Base-by-base conservation (phyloP, 2,888 invertebrate genomes). In the Drosophila bunnanda region DNA sequence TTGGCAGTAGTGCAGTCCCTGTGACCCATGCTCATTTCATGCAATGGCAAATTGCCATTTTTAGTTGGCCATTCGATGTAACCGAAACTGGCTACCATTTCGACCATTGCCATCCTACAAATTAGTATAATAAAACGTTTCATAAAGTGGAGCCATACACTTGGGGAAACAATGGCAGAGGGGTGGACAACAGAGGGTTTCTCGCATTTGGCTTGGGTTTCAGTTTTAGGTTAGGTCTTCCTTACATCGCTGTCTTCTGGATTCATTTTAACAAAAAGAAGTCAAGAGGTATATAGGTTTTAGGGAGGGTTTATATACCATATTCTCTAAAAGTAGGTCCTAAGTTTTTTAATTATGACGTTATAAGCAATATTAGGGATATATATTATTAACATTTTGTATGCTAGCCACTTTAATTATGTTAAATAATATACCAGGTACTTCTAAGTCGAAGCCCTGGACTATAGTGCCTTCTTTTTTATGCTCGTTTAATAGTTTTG, bases 91-190 rank as follows among this genome's bases (percentile, higher is more conserved):
- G 79, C 82, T 81, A 86, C 76, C 76, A 67, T 75, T 78, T 69
- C 65, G 73, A 68, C 78, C 89, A 87, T 76, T 80, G 82, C 85
- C 89, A 84, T 80, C 88, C 89, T 89, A 90, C 91, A 91, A 91
- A 91, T 91, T 91, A 91, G 92, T 90, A 84, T 91, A 91, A 91
- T 91, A 91, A 91, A 91, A 91, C 90, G 91, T 91, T 91, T 89
- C 90, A 91, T 91, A 91, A 90, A 91, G 90, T 88, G 83, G 79
- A 75, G 76, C 82, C 76, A 64, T 74, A 64, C 69, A 50, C 58
- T 30, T 54, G 44, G 54, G 66, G 32, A 54, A 34, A 65, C 44
- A 54, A 46, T 22, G 28, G 22, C 17, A 13, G 9, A 13, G 53
- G 39, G 46, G 43, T 20, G 30, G 39, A 17, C 52, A 41, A 2